Base-by-base conservation (phyloP, 2,888 invertebrate species). In the Steinernema hermaphroditum region DNA sequence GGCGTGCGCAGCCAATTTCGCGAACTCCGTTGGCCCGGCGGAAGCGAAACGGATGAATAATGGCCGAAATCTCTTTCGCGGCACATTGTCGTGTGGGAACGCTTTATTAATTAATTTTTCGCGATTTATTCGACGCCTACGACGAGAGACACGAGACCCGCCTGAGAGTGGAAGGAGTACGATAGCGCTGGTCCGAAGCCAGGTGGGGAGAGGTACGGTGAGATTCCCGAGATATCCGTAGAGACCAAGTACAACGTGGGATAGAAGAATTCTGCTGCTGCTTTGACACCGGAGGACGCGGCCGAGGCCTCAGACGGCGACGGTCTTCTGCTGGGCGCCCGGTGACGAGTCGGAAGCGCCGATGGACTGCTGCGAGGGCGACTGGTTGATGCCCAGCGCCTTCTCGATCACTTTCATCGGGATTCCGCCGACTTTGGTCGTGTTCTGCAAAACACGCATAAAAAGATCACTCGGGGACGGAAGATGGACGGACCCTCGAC, bases 391-490 rank as follows among this genome's bases (percentile, higher is more conserved):
- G n/a, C 73, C 54, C 12, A 69, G 54, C 24, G 74, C 72, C 70
- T 79, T 75, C 68, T 79, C 77, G 19, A 79, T 71, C 19, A 74
- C 69, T 44, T 77, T 68, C 19, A 75, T 27, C 27, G 79, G 78
- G 54, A 79, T 78, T 6, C 79, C 78, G 24, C 73, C 77, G 37
- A 77, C 79, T 24, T 49, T 70, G 27, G 70, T 73, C n/a, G 69
- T 49, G 34, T 32, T 62, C 62, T 62, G 62, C 6, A 62, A 62
- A 32, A 27, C 37, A 37, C 4, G 37, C 69, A 72, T 41, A 29
- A 44, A 34, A 12, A 41, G 16, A 29, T 14, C 22, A 54, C 29
- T 19, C 0, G 9, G n/a, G 22, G 12, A 19, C 34, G 22, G 69
- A 2, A 27, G 9, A 37, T 6, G 43, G 68, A 12, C 54, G 49